Evolutionary conservation across 2,113 vertebrate species (phyloP).

Genomic region (Phylloscopus trochiloides): DNA sequence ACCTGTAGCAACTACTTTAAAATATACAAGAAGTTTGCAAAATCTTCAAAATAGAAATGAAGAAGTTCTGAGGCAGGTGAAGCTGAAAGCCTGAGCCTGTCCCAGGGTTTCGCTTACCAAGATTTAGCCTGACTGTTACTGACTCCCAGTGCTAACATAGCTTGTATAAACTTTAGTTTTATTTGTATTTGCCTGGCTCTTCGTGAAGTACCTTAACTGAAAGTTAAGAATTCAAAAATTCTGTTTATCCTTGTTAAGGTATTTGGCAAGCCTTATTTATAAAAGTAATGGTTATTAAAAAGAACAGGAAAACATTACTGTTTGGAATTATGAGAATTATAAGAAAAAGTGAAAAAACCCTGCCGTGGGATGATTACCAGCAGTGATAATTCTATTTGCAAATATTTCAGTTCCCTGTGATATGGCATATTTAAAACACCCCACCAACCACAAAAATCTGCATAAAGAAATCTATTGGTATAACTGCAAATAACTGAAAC

Average conservation of each 20-base stretch:
- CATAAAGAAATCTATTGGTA: not conserved
- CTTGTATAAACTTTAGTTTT: not conserved
- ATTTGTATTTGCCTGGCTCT: not conserved
- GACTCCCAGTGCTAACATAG: not conserved
- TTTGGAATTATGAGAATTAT: not conserved
- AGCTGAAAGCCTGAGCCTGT: not conserved
- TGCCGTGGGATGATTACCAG: not conserved
- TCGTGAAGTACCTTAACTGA: not conserved
- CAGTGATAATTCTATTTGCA: not conserved
- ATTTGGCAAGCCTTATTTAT: not conserved
- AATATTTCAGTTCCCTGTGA: not conserved
- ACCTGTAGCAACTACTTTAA: not conserved
- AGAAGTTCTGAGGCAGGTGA: not conserved
- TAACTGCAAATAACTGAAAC: not conserved
- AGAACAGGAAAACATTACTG: not conserved
- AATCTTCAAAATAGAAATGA: not conserved
- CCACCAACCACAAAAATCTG: not conserved
- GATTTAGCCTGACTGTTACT: not conserved
- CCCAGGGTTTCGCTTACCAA: not conserved
- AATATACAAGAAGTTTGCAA: not conserved
- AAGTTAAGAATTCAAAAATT: not conserved
- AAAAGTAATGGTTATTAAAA: not conserved
- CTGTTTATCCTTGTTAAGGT: not conserved
- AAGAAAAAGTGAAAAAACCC: fast-evolving
- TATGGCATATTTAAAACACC: not conserved